Evolutionary conservation across 2,113 vertebrate genomes (phyloP).

Genomic region (Corvus cornix): DNA sequence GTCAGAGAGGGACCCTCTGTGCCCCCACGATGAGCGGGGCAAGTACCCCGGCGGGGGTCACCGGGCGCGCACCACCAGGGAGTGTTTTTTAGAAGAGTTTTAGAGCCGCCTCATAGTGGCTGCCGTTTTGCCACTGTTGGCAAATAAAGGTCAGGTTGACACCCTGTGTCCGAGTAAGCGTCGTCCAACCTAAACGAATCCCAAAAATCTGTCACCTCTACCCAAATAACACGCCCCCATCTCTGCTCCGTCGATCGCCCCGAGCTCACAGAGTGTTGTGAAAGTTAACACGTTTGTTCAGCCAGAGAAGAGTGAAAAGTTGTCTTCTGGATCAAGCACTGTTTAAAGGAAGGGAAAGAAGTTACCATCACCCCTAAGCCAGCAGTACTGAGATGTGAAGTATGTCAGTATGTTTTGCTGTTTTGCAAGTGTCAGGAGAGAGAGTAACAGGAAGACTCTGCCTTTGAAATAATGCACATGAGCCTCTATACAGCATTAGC

Average conservation of each 20-base stretch:
- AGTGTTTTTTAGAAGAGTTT: background rate
- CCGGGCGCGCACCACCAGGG: rapidly evolving
- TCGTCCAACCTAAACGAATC: too few species aligned
- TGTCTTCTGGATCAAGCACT: background rate
- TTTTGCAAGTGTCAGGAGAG: too few species aligned
- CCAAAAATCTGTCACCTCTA: rapidly evolving
- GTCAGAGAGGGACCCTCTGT: too few species aligned
- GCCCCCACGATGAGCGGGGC: background rate
- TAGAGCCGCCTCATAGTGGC: rapidly evolving
- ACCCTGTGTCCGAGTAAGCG: too few species aligned
- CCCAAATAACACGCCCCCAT: rapidly evolving
- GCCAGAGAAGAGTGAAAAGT: rapidly evolving
- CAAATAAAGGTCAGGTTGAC: too few species aligned
- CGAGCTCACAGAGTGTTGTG: rapidly evolving
- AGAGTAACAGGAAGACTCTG: rapidly evolving
- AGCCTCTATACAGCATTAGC: background rate
- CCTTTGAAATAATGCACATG: rapidly evolving
- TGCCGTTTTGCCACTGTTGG: rapidly evolving
- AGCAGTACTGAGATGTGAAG: rapidly evolving
- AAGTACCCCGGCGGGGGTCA: rapidly evolving
- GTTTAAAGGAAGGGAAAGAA: rapidly evolving
- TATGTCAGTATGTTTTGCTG: background rate
- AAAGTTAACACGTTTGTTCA: rapidly evolving
- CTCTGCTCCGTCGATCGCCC: background rate
- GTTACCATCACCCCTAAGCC: rapidly evolving